A percentile compares a stretch with the other conserved stretches of the same genome.
These are phyloP conservation scores for Triplophysa yarkandensis DNA, from an alignment of 2,797 vertebrate species.

Conservation along the genomic window DNA sequence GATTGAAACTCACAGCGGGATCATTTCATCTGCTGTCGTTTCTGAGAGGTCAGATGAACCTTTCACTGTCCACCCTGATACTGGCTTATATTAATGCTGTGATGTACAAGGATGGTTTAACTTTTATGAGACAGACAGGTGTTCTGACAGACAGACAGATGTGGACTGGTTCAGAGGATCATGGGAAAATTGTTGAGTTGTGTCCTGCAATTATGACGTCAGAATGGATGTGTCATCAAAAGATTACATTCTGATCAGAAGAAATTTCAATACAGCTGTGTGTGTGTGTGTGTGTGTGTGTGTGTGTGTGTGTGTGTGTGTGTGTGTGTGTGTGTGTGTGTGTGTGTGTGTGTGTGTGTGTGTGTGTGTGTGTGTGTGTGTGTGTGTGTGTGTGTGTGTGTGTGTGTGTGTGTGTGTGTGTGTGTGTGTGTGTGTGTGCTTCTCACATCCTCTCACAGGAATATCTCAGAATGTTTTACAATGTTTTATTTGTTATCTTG, in stretches of 20 bases:
- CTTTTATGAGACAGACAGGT: not conserved
- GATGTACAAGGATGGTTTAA: not conserved
- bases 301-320: slow-evolving; percentile 32
- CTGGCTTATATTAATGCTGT: slow-evolving; percentile 17
- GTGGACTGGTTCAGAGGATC: slow-evolving; percentile 32
- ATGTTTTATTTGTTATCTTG: too few relatives aligned
- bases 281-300: slow-evolving; percentile 30
- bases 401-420: slow-evolving; percentile 39
- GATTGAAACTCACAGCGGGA: slow-evolving; percentile 55
- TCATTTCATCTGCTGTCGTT: slow-evolving; percentile 42
- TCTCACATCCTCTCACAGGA: slow-evolving; percentile 10
- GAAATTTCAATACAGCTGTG: slow-evolving; percentile 62
- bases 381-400: slow-evolving; percentile 33
- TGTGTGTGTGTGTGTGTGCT: slow-evolving; percentile 17
- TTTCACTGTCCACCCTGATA: slow-evolving; percentile 10
- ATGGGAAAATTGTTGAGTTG: slow-evolving; percentile 57
- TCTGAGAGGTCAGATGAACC: slow-evolving; percentile 20
- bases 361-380: not conserved
- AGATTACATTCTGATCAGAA: slow-evolving; percentile 34
- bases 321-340: slow-evolving; percentile 31
- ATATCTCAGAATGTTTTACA: not conserved
- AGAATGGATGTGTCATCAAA: slow-evolving; percentile 36
- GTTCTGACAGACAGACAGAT: not conserved
- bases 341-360: slow-evolving; percentile 32
- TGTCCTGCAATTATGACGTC: slow-evolving; percentile 42